Conservation (phyloP, 2,888 invertebrate genomes). For the Ferrisia virgata region DNA sequence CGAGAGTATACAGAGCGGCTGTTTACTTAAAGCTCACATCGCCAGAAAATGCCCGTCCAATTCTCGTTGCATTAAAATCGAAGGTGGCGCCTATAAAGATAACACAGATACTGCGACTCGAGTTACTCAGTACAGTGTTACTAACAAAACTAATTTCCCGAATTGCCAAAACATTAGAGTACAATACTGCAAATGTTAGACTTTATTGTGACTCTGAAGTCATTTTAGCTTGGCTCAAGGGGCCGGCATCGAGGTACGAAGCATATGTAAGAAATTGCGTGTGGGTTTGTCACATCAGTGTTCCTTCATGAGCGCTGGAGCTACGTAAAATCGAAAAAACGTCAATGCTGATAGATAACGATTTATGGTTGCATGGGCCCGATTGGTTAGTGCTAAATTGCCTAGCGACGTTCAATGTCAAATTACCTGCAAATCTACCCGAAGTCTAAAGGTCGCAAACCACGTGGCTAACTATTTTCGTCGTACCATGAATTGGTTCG, state of each 20-base stretch:
- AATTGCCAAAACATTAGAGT: no score
- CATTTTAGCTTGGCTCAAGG: conserved; percentile 8
- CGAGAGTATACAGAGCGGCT: conserved; percentile 11
- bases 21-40: not conserved
- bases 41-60: not conserved
- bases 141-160: conserved; percentile 33
- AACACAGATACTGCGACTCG: conserved; percentile 46
- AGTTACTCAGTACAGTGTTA: conserved; percentile 47
- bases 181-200: no score
- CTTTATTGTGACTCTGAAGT: conserved; percentile 11
- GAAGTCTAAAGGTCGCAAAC: no score
- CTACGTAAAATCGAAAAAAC: not conserved
- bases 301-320: not conserved
- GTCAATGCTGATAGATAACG: conserved; percentile 6
- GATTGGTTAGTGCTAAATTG: not conserved
- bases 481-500: no score
- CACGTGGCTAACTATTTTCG: no score
- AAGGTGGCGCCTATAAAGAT: conserved; percentile 37
- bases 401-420: no score
- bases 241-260: not conserved
- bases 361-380: not conserved
- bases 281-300: not conserved
- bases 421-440: no score
- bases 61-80: conserved; percentile 30
- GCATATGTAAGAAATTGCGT: conserved; percentile 31